Percentiles rank a stretch among this genome's conserved stretches.
Evolutionary conservation across 2,797 vertebrate species (phyloP).

Genomic region (Gadopsis marmoratus): DNA sequence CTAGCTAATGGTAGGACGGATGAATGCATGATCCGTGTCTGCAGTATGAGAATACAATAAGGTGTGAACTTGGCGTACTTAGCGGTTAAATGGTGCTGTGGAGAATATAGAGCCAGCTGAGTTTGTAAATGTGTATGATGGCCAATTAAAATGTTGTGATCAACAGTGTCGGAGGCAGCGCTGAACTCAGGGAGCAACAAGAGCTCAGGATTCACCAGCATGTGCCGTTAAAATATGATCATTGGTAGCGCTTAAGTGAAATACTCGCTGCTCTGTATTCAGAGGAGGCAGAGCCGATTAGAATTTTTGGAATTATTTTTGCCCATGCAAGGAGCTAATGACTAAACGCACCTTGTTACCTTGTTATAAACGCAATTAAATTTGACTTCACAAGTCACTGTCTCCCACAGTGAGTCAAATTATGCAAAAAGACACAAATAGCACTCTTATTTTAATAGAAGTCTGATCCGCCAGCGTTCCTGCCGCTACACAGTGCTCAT

Average conservation of each 20-base stretch:
- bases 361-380: conserved; percentile 69
- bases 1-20: no score
- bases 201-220: conserved; percentile 37
- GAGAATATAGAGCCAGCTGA: conserved; percentile 29
- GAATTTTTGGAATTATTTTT: conserved; percentile 44
- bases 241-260: conserved; percentile 54
- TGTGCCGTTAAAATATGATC: conserved; percentile 54
- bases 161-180: conserved; percentile 33
- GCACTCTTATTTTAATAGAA: conserved; percentile 54
- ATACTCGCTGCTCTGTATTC: conserved; percentile 39
- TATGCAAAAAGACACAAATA: conserved; percentile 69
- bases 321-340: conserved; percentile 54
- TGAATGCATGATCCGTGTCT: conserved; percentile 14
- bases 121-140: conserved; percentile 50
- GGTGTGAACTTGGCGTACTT: conserved; percentile 18
- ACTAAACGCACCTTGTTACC: conserved; percentile 68
- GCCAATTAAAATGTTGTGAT: conserved; percentile 66
- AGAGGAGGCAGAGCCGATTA: conserved; percentile 40
- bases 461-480: conserved; percentile 39
- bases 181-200: conserved; percentile 36
- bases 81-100: conserved; percentile 22
- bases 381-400: conserved; percentile 59
- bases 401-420: conserved; percentile 63
- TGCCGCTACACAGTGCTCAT: conserved; percentile 36
- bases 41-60: conserved; percentile 1